phyloP scores from a whole-genome alignment of 1,140 invertebrate species.

The Neuroterus valhalla region DNA sequence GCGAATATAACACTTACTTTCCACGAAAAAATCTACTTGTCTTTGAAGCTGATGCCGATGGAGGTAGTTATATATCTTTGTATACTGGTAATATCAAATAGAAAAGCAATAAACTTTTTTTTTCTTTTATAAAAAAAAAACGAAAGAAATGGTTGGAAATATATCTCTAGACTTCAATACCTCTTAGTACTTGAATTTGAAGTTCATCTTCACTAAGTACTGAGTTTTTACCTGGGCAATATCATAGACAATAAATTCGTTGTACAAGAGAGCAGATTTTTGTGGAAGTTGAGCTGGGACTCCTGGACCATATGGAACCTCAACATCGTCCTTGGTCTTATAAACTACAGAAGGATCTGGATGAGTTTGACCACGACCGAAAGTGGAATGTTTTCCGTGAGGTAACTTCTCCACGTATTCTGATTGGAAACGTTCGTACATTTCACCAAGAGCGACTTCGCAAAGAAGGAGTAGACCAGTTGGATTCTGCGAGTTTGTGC shows the following conservation, averaged over 20 bases:
- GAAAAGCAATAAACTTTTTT: background rate
- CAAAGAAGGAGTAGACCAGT: conserved; percentile 92
- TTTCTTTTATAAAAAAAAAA: background rate
- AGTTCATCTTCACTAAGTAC: conserved; percentile 87
- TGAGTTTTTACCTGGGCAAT: conserved; percentile 90
- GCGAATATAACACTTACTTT: too few relatives aligned
- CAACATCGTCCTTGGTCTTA: conserved; percentile 77
- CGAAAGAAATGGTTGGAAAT: background rate
- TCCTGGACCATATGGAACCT: conserved; percentile 85
- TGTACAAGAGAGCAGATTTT: conserved; percentile 83
- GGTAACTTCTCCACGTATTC: conserved; percentile 88
- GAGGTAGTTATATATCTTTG: conserved; percentile 21
- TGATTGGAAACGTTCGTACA: conserved; percentile 84
- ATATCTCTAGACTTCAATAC: background rate
- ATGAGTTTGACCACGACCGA: conserved; percentile 85
- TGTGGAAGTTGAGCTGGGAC: conserved; percentile 64
- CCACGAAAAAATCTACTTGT: too few relatives aligned
- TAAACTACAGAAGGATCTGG: conserved; percentile 78
- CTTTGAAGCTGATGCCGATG: too few relatives aligned
- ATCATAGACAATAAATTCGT: conserved; percentile 95
- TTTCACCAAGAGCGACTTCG: conserved; percentile 96
- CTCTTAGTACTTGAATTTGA: conserved; percentile 79
- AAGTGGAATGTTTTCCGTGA: conserved; percentile 85
- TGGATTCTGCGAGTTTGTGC: conserved; percentile 81
- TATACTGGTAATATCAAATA: background rate